Base-by-base conservation (phyloP, 2,113 vertebrate genomes). In the Hiodon alosoides region DNA sequence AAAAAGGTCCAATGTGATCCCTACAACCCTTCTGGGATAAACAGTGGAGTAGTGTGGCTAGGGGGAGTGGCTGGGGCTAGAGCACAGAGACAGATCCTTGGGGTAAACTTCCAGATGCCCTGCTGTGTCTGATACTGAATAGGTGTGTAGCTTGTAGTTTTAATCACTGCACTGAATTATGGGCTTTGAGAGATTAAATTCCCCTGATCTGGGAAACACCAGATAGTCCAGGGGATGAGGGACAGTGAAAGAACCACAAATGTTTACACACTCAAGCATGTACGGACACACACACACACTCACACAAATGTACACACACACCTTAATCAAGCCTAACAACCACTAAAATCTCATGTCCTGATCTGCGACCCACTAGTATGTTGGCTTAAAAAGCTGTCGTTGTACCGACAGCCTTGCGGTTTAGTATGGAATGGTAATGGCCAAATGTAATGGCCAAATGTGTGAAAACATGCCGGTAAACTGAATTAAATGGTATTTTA, bases 161-260 rank as follows among this genome's bases (percentile, higher is more conserved):
- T n/a, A 57, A 31, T 60, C 70, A 7, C 55, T 9, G 5, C 4
- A 5, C 0, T 71, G 54, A 71, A 47, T 71, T 48, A 71, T 48
- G 47, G 70, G 57, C 9, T 47, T 16, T 46, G 2, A 54, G 8
- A 17, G 69, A 70, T 70, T 55, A 55, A 6, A 53, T 55, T 9
- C 10, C 69, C 6, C 53, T 57, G 60, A 71, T 60, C 57, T 71
- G 70, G 70, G 57, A 71, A 71, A 71, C 70, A 71, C 17, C n/a
- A 71, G 54, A 71, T 13, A 50, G 55, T 14, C 5, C 57, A 5
- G 13, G 17, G 60, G 70, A 71, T 71, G 58, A 59, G 54, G 54
- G 31, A 13, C 55, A 60, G 55, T 13, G 17, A 14, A 17, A 57
- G 60, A 48, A 10, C 14, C 31, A 31, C 31, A 31, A 31, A 31